Conservation (phyloP, 1,140 invertebrate species). For the Hyphantria cunea region DNA sequence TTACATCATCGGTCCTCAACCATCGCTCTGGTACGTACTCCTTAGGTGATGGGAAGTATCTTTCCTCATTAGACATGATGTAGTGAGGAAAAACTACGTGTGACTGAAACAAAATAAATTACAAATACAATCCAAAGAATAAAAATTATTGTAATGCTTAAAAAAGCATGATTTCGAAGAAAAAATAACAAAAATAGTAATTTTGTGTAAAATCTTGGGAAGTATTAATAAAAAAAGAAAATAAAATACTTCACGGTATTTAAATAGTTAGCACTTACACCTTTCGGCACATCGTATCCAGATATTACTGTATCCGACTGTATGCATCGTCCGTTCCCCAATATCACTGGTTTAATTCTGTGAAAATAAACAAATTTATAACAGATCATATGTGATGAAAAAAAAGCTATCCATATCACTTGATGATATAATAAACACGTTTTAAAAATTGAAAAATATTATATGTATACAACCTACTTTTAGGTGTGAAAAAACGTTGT, state of each 20-base stretch:
- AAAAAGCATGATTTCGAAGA: too few relatives aligned
- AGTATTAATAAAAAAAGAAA: too few relatives aligned
- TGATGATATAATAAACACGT: neutral
- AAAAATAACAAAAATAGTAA: too few relatives aligned
- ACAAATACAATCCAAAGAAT: neutral
- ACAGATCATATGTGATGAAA: neutral
- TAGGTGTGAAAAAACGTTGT: neutral
- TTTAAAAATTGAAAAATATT: neutral
- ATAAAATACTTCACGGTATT: too few relatives aligned
- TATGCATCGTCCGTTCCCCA: constrained; percentile 92
- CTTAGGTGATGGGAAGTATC: constrained; percentile 85
- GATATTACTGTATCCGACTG: constrained; percentile 90
- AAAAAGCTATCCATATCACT: constrained; percentile 1
- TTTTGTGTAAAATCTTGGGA: too few relatives aligned
- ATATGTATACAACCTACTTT: neutral
- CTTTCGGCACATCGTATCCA: constrained; percentile 93
- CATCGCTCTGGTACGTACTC: constrained; percentile 90
- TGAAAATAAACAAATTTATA: constrained; percentile 38
- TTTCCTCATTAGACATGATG: constrained; percentile 88
- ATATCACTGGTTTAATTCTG: constrained; percentile 93
- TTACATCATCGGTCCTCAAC: constrained; percentile 78
- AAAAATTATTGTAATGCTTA: too few relatives aligned
- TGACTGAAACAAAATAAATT: constrained; percentile 82
- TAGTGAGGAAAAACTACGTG: constrained; percentile 92
- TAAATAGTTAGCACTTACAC: constrained; percentile 83